Base-by-base conservation (phyloP, 2,113 vertebrate species). In the Clupea harengus region DNA sequence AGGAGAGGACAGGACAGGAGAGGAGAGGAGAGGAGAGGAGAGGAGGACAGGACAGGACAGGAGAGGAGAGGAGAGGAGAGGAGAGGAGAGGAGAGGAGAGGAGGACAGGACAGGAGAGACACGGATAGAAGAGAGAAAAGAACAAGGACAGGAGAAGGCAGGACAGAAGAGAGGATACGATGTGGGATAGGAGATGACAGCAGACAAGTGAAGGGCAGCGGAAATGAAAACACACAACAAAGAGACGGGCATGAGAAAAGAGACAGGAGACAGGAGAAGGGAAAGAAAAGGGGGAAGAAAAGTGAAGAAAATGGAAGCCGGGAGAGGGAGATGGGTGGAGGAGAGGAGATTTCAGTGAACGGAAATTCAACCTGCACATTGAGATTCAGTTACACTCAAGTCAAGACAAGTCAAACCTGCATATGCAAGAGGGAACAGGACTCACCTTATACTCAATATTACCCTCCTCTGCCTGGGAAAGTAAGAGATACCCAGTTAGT, bases 401-500 rank as follows among this genome's bases (percentile, higher is more conserved):
- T 11, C 9, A 67, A 10, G 7, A 67, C 2, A 25, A 11, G 64
- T n/a, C 39, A 39, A 39, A 39, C 39, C 39, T 25, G 13, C 6
- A 20, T 78, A 5, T 32, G 15, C 2, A 32, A 11, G 11, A 32
- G 28, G 11, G 13, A 2, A 67, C 57, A 25, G 4, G 64, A 3
- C 72, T 10, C 94, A 99, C 98, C 97, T 99, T 99, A 90, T 99
- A 99, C 88, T 99, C 98, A 67, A 99, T 99, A 94, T 99, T 99
- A 84, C 98, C 98, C 93, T 99, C 98, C 95, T 99, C 98, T 86
- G 98, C 98, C 98, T 99, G 92, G 49, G 94, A 89, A 89, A 54
- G 94, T 85, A 2, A 81, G 54, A 87, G 45, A 92, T 83, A 25
- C 39, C 84, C 81, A 22, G 47, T 32, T 8, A 39, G 45, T 25